Percentiles rank a stretch among this genome's conserved stretches.
These are phyloP conservation scores for Hippocampus barbouri DNA, from an alignment of 2,113 vertebrate species.

Conservation along the genomic window DNA sequence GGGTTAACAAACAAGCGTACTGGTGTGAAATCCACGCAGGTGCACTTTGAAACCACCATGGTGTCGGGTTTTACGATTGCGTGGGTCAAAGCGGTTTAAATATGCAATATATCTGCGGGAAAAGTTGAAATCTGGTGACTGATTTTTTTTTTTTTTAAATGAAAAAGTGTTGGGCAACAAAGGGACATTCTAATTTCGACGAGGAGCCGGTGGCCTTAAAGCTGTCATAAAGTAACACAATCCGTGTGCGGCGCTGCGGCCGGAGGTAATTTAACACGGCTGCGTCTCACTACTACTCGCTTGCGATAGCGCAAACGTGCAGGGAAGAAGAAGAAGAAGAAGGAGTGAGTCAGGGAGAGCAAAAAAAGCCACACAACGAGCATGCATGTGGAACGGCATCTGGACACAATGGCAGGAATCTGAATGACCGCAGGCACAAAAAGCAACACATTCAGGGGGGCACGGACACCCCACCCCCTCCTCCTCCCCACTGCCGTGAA, in stretches of 20 bases:
- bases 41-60: background rate
- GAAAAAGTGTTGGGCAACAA: conserved; percentile 27
- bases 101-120: background rate
- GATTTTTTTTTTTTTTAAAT: background rate
- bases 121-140: conserved; percentile 13
- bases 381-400: conserved; percentile 74
- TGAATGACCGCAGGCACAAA: conserved; percentile 46
- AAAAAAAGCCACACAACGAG: conserved; percentile 40
- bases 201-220: conserved; percentile 50
- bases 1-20: background rate
- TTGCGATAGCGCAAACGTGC: background rate
- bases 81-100: background rate
- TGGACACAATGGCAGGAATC: conserved; percentile 74
- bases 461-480: background rate
- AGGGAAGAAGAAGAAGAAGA: conserved; percentile 23
- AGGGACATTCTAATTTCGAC: conserved; percentile 55
- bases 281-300: conserved; percentile 23
- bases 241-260: conserved; percentile 35
- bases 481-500: background rate
- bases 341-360: conserved; percentile 28
- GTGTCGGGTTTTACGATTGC: conserved; percentile 1
- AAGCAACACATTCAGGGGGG: conserved; percentile 16
- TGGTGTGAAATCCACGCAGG: background rate
- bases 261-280: conserved; percentile 48
- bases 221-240: conserved; percentile 58